Evolutionary conservation across 2,113 vertebrate genomes (phyloP), one percentile per base, ranked within the genome.

Genomic region (Salvelinus alpinus): DNA sequence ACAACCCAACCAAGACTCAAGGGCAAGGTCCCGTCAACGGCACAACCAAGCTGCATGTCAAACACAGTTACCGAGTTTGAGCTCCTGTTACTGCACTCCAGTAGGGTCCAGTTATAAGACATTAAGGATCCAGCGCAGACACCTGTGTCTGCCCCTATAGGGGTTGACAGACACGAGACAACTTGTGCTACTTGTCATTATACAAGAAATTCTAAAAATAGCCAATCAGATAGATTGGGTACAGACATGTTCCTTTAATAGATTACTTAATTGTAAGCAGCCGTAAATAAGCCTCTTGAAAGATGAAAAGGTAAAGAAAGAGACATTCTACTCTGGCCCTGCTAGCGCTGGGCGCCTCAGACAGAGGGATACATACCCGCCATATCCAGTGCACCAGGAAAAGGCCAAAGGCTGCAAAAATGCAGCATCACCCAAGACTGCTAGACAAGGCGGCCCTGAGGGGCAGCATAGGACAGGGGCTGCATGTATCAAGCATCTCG

Each of bases 391-490:
- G 79, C 80, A 80, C 16, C 11, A 62, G 47, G 74, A 76, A 85
- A 88, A 89, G 78, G 87, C 87, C 82, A 88, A 88, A 90, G 82
- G 83, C 72, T 80, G 70, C 68, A 72, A 74, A 80, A 80, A 82
- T 24, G 79, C 80, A 80, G 84, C 80, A 83, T 74, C 64, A 12
- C 78, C 73, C 62, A 62, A 71, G 64, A 62, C 82, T 18, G 51
- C 73, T 74, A 74, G 73, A 54, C 8, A 86, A 71, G 13, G 12
- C 64, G 14, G 75, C 78, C 72, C 73, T 73, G 64, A 70, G 73
- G 29, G 48, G 79, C 51, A 67, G 48, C 81, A 80, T 31, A 60
- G 62, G 71, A 72, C 62, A 1, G 11, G 13, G 48, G 48, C 13
- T 3, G 48, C 4, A 51, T 51, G 48, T 14, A 51, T 51, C 48